These are phyloP conservation scores for Synergus itoensis DNA, from an alignment of 2,888 invertebrate genomes.

Conservation along the genomic window DNA sequence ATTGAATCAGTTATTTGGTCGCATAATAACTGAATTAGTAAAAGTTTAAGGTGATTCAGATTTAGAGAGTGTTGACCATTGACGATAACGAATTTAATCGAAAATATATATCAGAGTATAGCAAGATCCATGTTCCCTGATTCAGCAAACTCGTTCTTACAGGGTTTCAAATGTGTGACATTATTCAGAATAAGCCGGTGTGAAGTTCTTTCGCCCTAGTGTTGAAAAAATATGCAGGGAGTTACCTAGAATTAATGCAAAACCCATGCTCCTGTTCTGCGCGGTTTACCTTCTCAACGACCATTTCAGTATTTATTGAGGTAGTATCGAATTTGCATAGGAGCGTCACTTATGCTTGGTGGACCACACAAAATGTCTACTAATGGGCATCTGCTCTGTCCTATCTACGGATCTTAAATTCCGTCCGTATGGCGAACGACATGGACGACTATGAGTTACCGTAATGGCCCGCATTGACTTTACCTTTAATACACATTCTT, in stretches of 20 bases:
- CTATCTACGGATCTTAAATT: constrained; percentile 67
- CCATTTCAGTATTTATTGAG: constrained; percentile 75
- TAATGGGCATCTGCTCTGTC: constrained; percentile 69
- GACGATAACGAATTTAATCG: background rate
- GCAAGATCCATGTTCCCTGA: background rate
- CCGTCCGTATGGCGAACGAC: constrained; percentile 53
- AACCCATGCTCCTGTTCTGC: constrained; percentile 61
- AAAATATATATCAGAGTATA: constrained; percentile 7
- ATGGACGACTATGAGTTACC: constrained; percentile 43
- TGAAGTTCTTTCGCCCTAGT: constrained; percentile 41
- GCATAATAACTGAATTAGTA: no score
- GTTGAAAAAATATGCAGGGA: constrained; percentile 58
- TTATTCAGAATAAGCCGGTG: constrained; percentile 16
- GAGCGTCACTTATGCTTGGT: constrained; percentile 66
- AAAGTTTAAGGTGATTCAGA: no score
- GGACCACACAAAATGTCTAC: constrained; percentile 77
- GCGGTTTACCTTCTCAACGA: constrained; percentile 60
- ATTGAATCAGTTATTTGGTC: no score
- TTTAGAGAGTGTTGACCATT: background rate
- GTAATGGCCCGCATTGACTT: constrained; percentile 38
- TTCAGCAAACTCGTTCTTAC: background rate
- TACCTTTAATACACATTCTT: constrained; percentile 34
- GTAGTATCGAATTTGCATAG: constrained; percentile 75
- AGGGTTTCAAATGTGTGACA: background rate
- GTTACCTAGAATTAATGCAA: constrained; percentile 69